Base-by-base conservation (phyloP, 2,888 invertebrate species). In the Heliconius charithonia region DNA sequence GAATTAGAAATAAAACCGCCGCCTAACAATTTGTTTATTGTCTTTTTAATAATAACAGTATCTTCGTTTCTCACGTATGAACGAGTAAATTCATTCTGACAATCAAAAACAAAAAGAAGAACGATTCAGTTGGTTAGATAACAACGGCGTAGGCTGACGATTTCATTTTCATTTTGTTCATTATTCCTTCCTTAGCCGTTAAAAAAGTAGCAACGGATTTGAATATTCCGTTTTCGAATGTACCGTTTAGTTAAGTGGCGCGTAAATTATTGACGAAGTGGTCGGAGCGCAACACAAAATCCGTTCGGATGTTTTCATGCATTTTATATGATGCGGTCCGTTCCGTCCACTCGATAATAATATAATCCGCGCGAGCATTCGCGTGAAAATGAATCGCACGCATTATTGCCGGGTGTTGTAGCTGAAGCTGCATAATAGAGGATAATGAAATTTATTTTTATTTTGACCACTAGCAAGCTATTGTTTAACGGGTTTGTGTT, bases 321-420 rank as follows among this genome's bases (percentile, higher is more conserved):
- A 81, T 79, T 81, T 79, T 81, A 77, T 81, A 79, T 81, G 75
- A 81, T 37, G 77, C 77, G 78, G 79, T 79, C 70, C 75, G 76
- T 76, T 79, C 74, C 79, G 65, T 76, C 76, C 69, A 76, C 69
- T 75, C 76, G 78, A 77, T 79, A 79, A 79, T 81, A 79, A 79
- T 76, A 76, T 79, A 79, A 79, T 79, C 79, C 75, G 75, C 69
- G 67, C 67, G 79, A 76, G 76, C 76, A 79, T 73, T 79, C 73
- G 76, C 62, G 76, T 73, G 72, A 76, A 76, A 79, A 76, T 72
- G 76, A 66, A 76, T 69, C 69, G 76, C 76, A 79, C 73, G 77
- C 77, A 73, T 73, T 77, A 77, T 59, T 77, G 66, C 77, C 65
- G 66, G 56, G 56, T 41, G 66, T 37, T 72, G 77, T 66, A 72